Percentiles rank a stretch among this genome's conserved stretches.
Conservation (phyloP, 92 coral and sea anemone genomes). For the Pocillopora grandis region DNA sequence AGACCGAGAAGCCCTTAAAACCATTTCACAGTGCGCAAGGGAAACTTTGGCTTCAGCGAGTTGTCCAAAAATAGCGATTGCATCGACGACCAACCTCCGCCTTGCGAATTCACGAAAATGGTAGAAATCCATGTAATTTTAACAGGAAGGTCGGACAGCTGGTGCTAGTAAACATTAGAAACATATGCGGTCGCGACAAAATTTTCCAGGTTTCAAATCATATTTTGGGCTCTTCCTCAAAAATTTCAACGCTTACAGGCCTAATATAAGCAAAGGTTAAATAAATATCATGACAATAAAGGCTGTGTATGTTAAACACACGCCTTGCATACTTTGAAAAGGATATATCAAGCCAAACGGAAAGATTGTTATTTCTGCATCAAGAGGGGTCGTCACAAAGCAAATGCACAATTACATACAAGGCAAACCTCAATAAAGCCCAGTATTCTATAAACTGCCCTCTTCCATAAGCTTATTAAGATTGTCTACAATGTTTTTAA, state of each 20-base stretch:
- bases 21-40: not conserved
- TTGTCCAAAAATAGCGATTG: conserved; percentile 1
- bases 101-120: no score
- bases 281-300: conserved; percentile 32
- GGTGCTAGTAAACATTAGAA: conserved; percentile 3
- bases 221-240: not conserved
- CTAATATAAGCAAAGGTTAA: conserved; percentile 12
- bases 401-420: conserved; percentile 36
- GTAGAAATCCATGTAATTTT: no score
- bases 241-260: not conserved
- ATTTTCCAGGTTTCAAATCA: not conserved
- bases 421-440: not conserved
- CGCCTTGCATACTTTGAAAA: conserved; percentile 42
- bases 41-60: not conserved
- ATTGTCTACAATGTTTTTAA: conserved; percentile 80
- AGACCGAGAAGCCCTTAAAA: not conserved
- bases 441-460: conserved; percentile 70
- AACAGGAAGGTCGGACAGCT: not conserved
- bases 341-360: conserved; percentile 30
- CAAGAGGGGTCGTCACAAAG: conserved; percentile 16
- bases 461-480: conserved; percentile 96
- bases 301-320: conserved; percentile 19
- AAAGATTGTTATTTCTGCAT: not conserved
- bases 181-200: not conserved
- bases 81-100: not conserved